Evolutionary conservation across 2,888 invertebrate species (phyloP).

Genomic region (Drosophila heteroneura): DNA sequence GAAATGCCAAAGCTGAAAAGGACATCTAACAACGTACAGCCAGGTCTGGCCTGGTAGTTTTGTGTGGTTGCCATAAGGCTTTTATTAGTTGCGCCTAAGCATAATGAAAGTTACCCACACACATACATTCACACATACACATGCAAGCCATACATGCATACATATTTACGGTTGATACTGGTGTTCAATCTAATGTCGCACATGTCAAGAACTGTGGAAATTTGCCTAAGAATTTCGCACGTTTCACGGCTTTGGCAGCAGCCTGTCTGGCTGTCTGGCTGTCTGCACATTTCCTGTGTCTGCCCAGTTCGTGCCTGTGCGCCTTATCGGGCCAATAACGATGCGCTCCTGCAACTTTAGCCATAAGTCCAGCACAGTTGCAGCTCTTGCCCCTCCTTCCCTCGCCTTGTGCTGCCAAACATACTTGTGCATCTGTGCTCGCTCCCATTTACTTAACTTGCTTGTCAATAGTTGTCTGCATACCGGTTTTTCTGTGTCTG

Average conservation of each 20-base stretch:
- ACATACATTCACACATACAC: background rate
- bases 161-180: slow-evolving; percentile 42
- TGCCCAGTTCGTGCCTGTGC: slow-evolving; percentile 59
- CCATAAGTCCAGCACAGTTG: slow-evolving; percentile 51
- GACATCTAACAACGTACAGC: slow-evolving; percentile 25
- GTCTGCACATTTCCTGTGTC: slow-evolving; percentile 38
- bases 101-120: slow-evolving; percentile 43
- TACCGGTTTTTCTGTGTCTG: background rate
- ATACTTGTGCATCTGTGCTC: slow-evolving; percentile 56
- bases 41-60: slow-evolving; percentile 37
- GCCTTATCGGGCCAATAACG: slow-evolving; percentile 74
- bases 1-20: slow-evolving; percentile 41
- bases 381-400: slow-evolving; percentile 5
- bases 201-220: slow-evolving; percentile 71
- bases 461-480: slow-evolving; percentile 39
- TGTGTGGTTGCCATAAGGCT: slow-evolving; percentile 57
- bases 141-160: slow-evolving; percentile 2
- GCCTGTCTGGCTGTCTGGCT: slow-evolving; percentile 52
- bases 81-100: slow-evolving; percentile 68
- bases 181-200: slow-evolving; percentile 75
- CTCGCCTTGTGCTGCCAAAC: slow-evolving; percentile 47
- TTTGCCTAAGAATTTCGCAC: slow-evolving; percentile 71
- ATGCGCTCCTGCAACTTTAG: slow-evolving; percentile 34
- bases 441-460: slow-evolving; percentile 27
- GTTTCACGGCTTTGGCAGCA: slow-evolving; percentile 46